Evolutionary conservation across 1,140 invertebrate species (phyloP).

Genomic region (Drosophila arawakana): DNA sequence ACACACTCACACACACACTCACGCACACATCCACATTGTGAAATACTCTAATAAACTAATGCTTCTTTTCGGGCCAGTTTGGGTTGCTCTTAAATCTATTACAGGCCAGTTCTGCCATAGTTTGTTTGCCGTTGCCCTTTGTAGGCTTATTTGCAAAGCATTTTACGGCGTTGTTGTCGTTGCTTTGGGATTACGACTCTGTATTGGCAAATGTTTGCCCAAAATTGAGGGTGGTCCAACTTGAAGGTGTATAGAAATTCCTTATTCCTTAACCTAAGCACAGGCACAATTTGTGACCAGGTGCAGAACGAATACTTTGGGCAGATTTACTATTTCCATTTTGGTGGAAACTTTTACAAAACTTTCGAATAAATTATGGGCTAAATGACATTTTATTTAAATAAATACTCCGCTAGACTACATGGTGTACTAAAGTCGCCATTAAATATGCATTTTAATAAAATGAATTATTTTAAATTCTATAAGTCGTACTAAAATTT

Average conservation of each 20-base stretch:
- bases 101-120: conserved; percentile 44
- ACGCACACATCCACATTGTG: conserved; percentile 5
- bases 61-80: conserved; percentile 56
- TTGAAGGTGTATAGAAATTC: conserved; percentile 1
- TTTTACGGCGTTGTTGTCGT: conserved; percentile 42
- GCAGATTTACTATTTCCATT: conserved; percentile 25
- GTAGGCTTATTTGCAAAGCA: conserved; percentile 49
- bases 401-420: not conserved
- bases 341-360: conserved; percentile 9
- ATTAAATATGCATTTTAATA: too few relatives aligned
- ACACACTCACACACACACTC: conserved; percentile 5
- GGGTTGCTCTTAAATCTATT: conserved; percentile 50
- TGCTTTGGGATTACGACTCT: conserved; percentile 38
- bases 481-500: too few relatives aligned
- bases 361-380: conserved; percentile 3
- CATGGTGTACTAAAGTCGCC: too few relatives aligned
- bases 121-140: conserved; percentile 42
- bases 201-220: conserved; percentile 40
- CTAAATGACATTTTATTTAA: conserved; percentile 27
- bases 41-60: conserved; percentile 76
- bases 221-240: conserved; percentile 5
- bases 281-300: conserved; percentile 10
- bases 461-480: too few relatives aligned
- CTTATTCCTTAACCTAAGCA: not conserved
- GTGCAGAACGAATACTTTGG: conserved; percentile 24